Evolutionary conservation across 2,888 invertebrate genomes (phyloP).

Genomic region (Notodonta ziczac): DNA sequence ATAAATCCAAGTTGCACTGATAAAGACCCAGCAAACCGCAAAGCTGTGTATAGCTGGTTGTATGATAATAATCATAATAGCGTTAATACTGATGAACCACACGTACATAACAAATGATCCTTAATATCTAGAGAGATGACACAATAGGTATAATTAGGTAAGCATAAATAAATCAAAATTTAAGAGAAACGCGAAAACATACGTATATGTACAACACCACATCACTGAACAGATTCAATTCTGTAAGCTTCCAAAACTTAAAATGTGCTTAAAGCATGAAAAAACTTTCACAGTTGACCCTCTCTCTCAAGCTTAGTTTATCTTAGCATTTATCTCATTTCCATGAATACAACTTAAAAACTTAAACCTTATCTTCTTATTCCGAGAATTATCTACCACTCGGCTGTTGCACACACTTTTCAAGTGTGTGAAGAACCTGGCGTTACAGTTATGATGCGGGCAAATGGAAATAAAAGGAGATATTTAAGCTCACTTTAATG

Average conservation of each 20-base stretch:
- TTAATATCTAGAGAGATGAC: neutral
- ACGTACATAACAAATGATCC: neutral
- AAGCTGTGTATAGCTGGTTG: neutral
- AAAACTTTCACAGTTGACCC: conserved; percentile 62
- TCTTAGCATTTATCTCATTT: conserved; percentile 75
- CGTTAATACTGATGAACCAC: neutral
- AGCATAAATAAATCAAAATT: no score
- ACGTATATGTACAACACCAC: neutral
- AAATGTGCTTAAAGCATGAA: conserved; percentile 35
- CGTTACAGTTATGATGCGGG: conserved; percentile 19
- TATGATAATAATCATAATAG: neutral
- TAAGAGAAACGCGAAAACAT: neutral
- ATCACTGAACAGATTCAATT: neutral
- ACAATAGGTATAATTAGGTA: no score
- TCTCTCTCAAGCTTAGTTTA: conserved; percentile 54
- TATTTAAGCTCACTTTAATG: neutral
- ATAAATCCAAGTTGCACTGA: neutral
- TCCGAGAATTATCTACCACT: conserved; percentile 58
- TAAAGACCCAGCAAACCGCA: neutral
- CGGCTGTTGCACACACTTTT: conserved; percentile 35
- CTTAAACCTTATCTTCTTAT: conserved; percentile 60
- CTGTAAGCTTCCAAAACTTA: conserved; percentile 19
- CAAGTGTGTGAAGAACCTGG: conserved; percentile 20
- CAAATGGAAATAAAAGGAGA: conserved; percentile 3
- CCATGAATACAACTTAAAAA: conserved; percentile 70